Evolutionary conservation across 2,797 vertebrate genomes (phyloP), one percentile per base, ranked within the genome.

Genomic region (Alectoris magna): DNA sequence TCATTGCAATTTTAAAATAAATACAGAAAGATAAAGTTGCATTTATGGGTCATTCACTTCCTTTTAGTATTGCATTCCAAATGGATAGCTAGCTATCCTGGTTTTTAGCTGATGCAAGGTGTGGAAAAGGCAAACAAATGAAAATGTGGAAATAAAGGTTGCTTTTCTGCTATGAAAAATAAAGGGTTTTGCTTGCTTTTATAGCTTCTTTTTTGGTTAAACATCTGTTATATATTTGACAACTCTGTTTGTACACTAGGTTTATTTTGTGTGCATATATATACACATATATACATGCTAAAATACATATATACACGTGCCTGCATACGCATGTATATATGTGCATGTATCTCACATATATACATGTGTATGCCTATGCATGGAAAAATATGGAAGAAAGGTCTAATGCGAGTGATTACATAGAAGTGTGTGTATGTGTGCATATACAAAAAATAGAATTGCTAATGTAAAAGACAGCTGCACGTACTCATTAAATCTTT

Each of bases 41-140:
- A 4, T 38, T 64, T 95, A 92, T 89, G 43, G 88, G 85, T 67
- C 29, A 48, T 89, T 87, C 21, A 8, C 71, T 94, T 86, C 80
- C 63, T 31, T 58, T 87, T 88, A 69, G 41, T 92, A 34, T 88
- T 78, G 55, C 13, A 55, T 96, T 97, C 82, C 88, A 96, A 91
- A 79, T 96, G 95, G 97, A 96, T 60, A 96, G 90, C 81, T 96
- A 95, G 91, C 81, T 96, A 88, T 97, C 97, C 97, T 98, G 98
- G 97, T 98, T 95, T 97, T 94, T 43, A 95, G 90, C 85, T 98
- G 97, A 96, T 97, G 97, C 95, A 97, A 98, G 98, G 96, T 98
- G 97, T 97, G 95, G 79, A 31, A 95, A 97, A 97, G 97, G 93
- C 94, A 94, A 97, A 97, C 97, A 96, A 98, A 97, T 96, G 94